Evolutionary conservation across 2,113 vertebrate genomes (phyloP), one percentile per base, ranked within the genome.

Genomic region (Etheostoma cragini): DNA sequence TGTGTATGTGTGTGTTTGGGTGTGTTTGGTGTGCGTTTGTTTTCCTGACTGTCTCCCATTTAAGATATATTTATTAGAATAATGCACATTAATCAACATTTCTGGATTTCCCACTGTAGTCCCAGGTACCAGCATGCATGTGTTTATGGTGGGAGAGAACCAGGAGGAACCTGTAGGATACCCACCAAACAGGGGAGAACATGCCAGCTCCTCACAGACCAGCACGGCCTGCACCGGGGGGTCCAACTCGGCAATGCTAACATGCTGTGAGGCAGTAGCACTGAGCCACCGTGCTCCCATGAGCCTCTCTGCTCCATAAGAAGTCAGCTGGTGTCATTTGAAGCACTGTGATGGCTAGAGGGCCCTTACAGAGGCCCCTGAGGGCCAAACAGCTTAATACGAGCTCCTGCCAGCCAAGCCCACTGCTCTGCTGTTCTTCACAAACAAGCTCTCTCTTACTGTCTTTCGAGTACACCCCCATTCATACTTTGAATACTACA

Each of bases 21-120:
- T 78, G 68, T 12, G 45, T 73, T 56, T 72, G 19, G 60, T 35
- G 57, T 70, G 57, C 42, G 60, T 63, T 47, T 67, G 76, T 54
- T 49, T 19, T 33, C n/a, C 42, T 30, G 42, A 52, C 30, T 24
- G 46, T 35, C 21, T 38, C 16, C 38, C 38, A 42, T 42, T 42
- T 42, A 42, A 42, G 38, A 42, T 42, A 11, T 42, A 42, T 42
- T 42, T 11, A 42, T 42, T 42, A 42, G 38, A 42, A 42, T 10
- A 42, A 42, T 42, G 38, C 38, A 11, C 38, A 42, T 42, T 42
- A 42, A 42, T 42, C 38, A 42, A 42, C 38, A 42, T 42, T 42
- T 42, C 8, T 42, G 38, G 2, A 38, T 10, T 2, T 42, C 10
- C 38, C 38, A 42, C 2, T 11, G 38, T 42, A 42, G 38, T 10